Evolutionary conservation across 2,888 invertebrate species (phyloP), one percentile per base, ranked within the genome.

Genomic region (Subacronicta megacephala): DNA sequence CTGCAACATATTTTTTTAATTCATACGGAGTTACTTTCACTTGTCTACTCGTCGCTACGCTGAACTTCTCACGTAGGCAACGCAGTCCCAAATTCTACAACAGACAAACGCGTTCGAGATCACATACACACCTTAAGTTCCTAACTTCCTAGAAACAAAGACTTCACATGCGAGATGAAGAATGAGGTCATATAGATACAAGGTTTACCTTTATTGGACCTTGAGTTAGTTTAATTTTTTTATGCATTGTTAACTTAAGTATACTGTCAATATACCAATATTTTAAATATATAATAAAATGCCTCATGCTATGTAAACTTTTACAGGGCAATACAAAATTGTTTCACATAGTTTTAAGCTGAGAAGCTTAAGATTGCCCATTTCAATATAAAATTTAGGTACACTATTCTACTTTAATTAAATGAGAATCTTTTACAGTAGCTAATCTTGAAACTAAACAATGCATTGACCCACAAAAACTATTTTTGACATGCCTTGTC

Each of bases 11-110:
- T n/a, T 31, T 26, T 10, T 29, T 12, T 5, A 12, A 18, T 12
- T 17, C 31, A 12, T 31, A 26, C n/a, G 0, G 7, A 5, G 16
- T 58, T 61, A 72, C 75, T 75, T 75, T 72, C 72, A 62, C 62
- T 45, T 4, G 15, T 17, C 10, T 31, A 17, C 26, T 20, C 18
- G 6, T 20, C 35, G 33, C 41, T 59, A 72, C 75, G 75, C 44
- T 72, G 42, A 17, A 51, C 17, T 18, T 56, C 47, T 75, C 72
- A 72, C 72, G 72, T 72, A 72, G 40, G 37, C 75, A 55, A 36
- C 29, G 10, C 15, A 17, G 20, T 20, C 42, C 43, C 53, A 16
- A 61, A 53, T 56, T 45, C 29, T 47, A 18, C 7, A 3, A 41
- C 26, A 18, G 23, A 7, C 10, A 45, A 50, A 66, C 72, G 50